These are phyloP conservation scores for Flabesymbios commensalis DNA, from an alignment of 2,888 invertebrate genomes.

Conservation along the genomic window DNA sequence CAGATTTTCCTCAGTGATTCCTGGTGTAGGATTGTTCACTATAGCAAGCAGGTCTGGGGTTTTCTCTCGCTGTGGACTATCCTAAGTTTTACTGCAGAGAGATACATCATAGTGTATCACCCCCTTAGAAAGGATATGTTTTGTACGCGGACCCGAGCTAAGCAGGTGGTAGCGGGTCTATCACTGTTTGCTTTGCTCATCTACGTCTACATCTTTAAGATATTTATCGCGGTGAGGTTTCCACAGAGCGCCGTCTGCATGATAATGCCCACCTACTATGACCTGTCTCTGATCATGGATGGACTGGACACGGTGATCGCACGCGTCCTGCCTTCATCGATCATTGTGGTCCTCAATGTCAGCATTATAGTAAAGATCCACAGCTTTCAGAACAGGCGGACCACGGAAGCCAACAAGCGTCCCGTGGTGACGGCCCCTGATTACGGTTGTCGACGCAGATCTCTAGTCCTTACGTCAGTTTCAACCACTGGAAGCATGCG, in stretches of 20 bases:
- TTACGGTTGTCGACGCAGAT: neutral
- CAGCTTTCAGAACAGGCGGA: neutral
- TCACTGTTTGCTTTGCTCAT: constrained; percentile 12
- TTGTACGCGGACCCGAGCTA: constrained; percentile 11
- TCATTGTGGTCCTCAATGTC: constrained; percentile 29
- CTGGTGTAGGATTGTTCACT: constrained; percentile 75
- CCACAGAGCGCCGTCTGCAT: constrained; percentile 14
- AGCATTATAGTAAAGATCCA: constrained; percentile 27
- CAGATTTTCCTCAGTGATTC: constrained; percentile 60
- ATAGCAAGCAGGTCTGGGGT: constrained; percentile 64
- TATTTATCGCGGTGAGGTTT: constrained; percentile 19
- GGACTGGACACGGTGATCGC: constrained; percentile 26
- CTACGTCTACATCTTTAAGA: constrained; percentile 22
- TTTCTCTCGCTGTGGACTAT: constrained; percentile 25
- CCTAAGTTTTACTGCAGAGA: constrained; percentile 23
- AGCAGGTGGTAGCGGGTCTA: constrained; percentile 10
- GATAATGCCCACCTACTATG: constrained; percentile 17
- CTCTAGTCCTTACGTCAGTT: constrained; percentile 17
- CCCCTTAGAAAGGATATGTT: constrained; percentile 20
- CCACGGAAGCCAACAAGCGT: neutral
- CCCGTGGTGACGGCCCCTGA: neutral
- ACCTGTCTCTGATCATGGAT: constrained; percentile 20
- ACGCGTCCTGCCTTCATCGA: constrained; percentile 24
- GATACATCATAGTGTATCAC: constrained; percentile 23
- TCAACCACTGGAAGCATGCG: constrained; percentile 25